Conservation (phyloP, 2,113 vertebrate genomes). For the Pagrus major region DNA sequence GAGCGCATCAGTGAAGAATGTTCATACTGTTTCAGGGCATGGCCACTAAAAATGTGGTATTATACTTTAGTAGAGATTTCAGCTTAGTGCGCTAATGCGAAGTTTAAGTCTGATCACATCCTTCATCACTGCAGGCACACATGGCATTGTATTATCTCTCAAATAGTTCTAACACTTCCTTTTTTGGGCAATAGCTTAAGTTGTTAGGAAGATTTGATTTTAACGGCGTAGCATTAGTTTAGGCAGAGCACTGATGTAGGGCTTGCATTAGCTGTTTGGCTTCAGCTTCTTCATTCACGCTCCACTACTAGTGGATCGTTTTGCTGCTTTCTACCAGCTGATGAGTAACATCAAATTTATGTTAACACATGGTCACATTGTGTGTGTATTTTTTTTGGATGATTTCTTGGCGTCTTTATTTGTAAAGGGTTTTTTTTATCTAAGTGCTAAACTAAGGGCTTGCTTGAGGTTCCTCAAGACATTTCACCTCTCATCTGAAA, state of each 20-base stretch:
- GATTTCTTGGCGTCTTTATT: too few relatives aligned
- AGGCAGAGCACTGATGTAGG: background rate
- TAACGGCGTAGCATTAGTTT: background rate
- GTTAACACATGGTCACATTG: too few relatives aligned
- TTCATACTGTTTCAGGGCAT: conserved; percentile 12
- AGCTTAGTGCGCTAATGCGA: conserved; percentile 22
- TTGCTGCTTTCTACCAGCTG: background rate
- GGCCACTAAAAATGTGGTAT: conserved; percentile 3
- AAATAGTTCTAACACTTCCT: background rate
- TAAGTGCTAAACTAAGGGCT: too few relatives aligned
- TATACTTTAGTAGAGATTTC: conserved; percentile 24
- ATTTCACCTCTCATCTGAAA: too few relatives aligned
- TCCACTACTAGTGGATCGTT: background rate
- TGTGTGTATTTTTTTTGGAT: too few relatives aligned
- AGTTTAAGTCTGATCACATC: conserved; percentile 31
- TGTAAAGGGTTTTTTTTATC: too few relatives aligned
- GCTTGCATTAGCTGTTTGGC: background rate
- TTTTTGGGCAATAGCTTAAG: background rate
- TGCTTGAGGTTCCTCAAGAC: too few relatives aligned
- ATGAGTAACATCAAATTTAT: too few relatives aligned
- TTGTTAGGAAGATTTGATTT: background rate
- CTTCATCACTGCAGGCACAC: background rate
- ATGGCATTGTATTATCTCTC: background rate
- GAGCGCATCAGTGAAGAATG: conserved; percentile 24
- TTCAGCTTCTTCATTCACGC: background rate